phyloP scores from a whole-genome alignment of 1,140 invertebrate genomes.

The Achatina immaculata region DNA sequence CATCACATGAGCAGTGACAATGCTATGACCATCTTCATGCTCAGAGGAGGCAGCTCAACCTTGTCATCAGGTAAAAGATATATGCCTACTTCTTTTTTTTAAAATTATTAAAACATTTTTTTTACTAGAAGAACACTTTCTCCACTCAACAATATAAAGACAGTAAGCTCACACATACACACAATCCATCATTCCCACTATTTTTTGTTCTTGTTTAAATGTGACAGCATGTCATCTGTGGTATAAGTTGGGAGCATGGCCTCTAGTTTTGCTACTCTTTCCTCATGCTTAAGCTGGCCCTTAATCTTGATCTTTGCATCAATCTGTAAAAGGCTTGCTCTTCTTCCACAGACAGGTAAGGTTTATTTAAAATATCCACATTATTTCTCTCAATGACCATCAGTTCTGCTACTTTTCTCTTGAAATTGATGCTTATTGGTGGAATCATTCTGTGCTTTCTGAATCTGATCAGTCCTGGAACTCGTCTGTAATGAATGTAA shows the following conservation, averaged over 20 bases:
- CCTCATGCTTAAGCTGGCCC: not conserved
- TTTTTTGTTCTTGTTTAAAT: slow-evolving; percentile 14
- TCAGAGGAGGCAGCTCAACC: too few relatives aligned
- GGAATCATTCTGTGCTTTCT: slow-evolving; percentile 32
- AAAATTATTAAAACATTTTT: too few relatives aligned
- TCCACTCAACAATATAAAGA: too few relatives aligned
- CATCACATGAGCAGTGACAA: too few relatives aligned
- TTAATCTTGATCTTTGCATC: not conserved
- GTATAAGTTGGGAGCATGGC: not conserved
- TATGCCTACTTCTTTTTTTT: too few relatives aligned
- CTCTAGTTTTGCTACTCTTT: not conserved
- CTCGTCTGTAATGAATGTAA: slow-evolving; percentile 22
- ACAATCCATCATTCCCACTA: slow-evolving; percentile 12
- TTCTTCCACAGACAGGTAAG: slow-evolving; percentile 13
- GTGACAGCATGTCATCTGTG: not conserved
- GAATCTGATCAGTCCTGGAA: slow-evolving; percentile 15
- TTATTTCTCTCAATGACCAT: slow-evolving; percentile 22
- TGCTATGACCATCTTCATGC: too few relatives aligned
- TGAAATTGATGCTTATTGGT: slow-evolving; percentile 26
- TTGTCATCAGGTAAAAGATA: too few relatives aligned
- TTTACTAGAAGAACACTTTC: too few relatives aligned
- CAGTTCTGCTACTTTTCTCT: slow-evolving; percentile 27
- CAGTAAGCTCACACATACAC: too few relatives aligned
- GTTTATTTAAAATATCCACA: slow-evolving; percentile 33
- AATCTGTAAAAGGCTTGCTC: not conserved